Evolutionary conservation across 2,888 invertebrate species (phyloP).

Genomic region (Antheraea assamensis): DNA sequence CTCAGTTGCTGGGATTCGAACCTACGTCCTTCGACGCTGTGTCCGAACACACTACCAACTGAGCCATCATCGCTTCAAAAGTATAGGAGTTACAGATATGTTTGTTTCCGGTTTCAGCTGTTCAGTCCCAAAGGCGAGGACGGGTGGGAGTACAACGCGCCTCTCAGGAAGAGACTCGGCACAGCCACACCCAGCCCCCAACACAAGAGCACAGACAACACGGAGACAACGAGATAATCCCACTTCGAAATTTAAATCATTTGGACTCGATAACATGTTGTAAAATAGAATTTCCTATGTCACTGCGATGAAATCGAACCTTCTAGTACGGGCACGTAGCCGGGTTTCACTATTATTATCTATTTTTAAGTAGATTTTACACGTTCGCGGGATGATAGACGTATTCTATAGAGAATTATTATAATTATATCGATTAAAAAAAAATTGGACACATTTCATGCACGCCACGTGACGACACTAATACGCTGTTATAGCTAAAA

Average conservation of each 20-base stretch:
- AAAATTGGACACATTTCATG: background rate
- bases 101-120: slow-evolving; percentile 69
- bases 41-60: no score
- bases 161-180: slow-evolving; percentile 71
- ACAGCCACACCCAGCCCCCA: slow-evolving; percentile 46
- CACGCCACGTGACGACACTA: background rate
- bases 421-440: background rate
- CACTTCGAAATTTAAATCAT: slow-evolving; percentile 25
- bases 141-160: slow-evolving; percentile 81
- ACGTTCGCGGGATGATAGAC: background rate
- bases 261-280: slow-evolving; percentile 30
- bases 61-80: no score
- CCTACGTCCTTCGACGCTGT: no score
- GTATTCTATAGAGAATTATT: slow-evolving; percentile 4
- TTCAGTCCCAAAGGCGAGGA: slow-evolving; percentile 87
- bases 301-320: slow-evolving; percentile 32
- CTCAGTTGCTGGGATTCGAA: no score
- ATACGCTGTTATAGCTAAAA: background rate
- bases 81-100: no score
- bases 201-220: slow-evolving; percentile 49
- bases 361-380: slow-evolving; percentile 16
- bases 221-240: slow-evolving; percentile 68
- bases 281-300: slow-evolving; percentile 31
- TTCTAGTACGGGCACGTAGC: slow-evolving; percentile 36
- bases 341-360: slow-evolving; percentile 5